Evolutionary conservation across 2,888 invertebrate genomes (phyloP).

Genomic region (Nyleta sp.): DNA sequence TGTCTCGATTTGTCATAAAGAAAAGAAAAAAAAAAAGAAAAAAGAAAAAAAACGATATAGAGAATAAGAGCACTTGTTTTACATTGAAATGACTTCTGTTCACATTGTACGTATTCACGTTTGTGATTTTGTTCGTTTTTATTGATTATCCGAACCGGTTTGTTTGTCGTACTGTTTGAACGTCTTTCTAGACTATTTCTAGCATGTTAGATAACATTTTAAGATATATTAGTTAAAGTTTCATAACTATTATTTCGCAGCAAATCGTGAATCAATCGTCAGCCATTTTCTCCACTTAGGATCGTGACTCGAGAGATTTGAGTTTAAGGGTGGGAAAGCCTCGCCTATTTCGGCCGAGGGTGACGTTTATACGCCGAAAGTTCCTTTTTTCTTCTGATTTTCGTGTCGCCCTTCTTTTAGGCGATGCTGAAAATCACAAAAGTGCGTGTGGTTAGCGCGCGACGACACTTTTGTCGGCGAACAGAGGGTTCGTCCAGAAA

Average conservation of each 20-base stretch:
- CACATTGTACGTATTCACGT: no score
- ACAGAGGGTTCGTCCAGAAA: conserved; percentile 64
- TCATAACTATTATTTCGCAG: neutral
- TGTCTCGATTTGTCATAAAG: conserved; percentile 15
- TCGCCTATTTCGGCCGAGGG: conserved; percentile 38
- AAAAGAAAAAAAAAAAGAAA: neutral
- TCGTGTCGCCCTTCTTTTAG: conserved; percentile 15
- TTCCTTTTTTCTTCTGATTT: conserved; percentile 36
- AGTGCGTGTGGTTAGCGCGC: conserved; percentile 48
- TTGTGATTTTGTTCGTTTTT: no score
- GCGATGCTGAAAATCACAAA: conserved; percentile 39
- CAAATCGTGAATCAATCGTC: conserved; percentile 26
- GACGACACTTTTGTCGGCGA: conserved; percentile 55
- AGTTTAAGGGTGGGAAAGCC: conserved; percentile 40
- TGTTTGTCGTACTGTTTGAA: neutral
- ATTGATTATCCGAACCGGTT: no score
- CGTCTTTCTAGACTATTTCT: no score
- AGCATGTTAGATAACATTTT: no score
- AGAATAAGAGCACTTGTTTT: no score
- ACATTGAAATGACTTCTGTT: no score
- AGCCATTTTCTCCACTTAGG: conserved; percentile 22
- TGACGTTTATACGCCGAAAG: conserved; percentile 39
- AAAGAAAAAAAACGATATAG: neutral
- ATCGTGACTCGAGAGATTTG: conserved; percentile 17
- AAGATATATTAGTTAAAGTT: no score